Base-by-base conservation (phyloP, 2,113 vertebrate genomes). In the Peucedramus taeniatus region DNA sequence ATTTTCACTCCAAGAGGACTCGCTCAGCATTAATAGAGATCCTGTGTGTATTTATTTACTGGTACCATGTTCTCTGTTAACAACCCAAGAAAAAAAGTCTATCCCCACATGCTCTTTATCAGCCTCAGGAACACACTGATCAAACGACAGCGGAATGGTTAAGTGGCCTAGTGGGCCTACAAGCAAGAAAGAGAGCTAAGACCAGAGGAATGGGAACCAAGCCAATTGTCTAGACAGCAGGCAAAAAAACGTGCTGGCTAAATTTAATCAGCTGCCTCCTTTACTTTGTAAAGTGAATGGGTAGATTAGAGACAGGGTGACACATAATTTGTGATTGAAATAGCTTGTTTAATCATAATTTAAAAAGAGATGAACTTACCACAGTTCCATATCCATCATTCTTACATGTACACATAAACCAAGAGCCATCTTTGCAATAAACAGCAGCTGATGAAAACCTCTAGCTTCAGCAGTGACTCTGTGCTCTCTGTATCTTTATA, bases 211-310 rank as follows among this genome's bases (percentile, higher is more conserved):
- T 14, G 56, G 93, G 93, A 94, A 81, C 60, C 12, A 28, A 83
- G 93, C 93, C 95, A 95, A 83, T 83, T 94, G 95, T 96, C 96
- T 96, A 96, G 96, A 96, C 94, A 96, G 93, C 85, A 96, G 82
- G 95, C 90, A 93, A 81, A 94, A 95, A 94, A 87, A n/a, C 83
- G 96, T 5, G 51, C 85, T 3, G 24, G 79, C 92, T 95, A 97
- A 94, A 96, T 96, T 93, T 94, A 94, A 96, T 96, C 96, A 96
- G 90, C 93, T 95, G 94, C 92, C 92, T 90, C 82, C 92, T 95
- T 90, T 93, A 93, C 90, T 96, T 94, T 96, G 64, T 70, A 74
- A 95, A 93, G 93, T 78, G 88, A 96, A 96, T 81, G 83, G 92
- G 92, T 51, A 95, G 87, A 95, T 94, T 95, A 91, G 71, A 94